Base-by-base conservation (phyloP, 1,140 invertebrate genomes). In the Anagrus nilaparvatae region DNA sequence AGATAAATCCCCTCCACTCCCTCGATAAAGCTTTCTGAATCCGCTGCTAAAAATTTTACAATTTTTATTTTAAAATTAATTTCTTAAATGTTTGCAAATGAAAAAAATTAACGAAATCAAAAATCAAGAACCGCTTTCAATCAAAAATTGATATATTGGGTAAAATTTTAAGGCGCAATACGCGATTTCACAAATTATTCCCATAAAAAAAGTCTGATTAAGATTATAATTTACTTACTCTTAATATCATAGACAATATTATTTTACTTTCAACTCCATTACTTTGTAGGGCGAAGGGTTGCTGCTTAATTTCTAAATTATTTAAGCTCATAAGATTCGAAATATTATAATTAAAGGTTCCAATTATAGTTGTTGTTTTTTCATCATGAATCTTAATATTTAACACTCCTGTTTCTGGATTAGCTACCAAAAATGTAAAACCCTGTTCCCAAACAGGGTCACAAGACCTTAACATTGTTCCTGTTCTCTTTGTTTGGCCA, bases 381-480 rank as follows among this genome's bases (percentile, higher is more conserved):
- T 87, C 79, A 58, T 93, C 88, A 30, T 79, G 69, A 25, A 84
- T 81, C 70, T 81, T 79, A 18, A 89, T 65, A 47, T 84, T 78
- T 3, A 96, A 59, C 20, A 79, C 77, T 53, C 93, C 86, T 34
- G 84, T 82, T 56, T 90, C 81, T 0, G 91, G 91, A 69, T 95
- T 90, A 44, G 77, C 75, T 8, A 96, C 79, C 5, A 95, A 75
- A 71, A 95, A 95, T 1, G 86, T 83, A 58, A 93, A 92, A 12
- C 86, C 88, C 64, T 82, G 78, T 59, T 87, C 82, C 70, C 70
- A 76, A 42, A 82, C 75, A 12, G 83, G 84, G 51, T 79, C 75
- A 48, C 79, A 81, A 3, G 80, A 82, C 39, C 82, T 70, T 69
- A 81, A 74, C 46, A 76, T 73, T 36, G 82, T 78, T 2, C 65